Base-by-base conservation (phyloP, 2,888 invertebrate genomes). In the Peribatodes rhomboidaria region DNA sequence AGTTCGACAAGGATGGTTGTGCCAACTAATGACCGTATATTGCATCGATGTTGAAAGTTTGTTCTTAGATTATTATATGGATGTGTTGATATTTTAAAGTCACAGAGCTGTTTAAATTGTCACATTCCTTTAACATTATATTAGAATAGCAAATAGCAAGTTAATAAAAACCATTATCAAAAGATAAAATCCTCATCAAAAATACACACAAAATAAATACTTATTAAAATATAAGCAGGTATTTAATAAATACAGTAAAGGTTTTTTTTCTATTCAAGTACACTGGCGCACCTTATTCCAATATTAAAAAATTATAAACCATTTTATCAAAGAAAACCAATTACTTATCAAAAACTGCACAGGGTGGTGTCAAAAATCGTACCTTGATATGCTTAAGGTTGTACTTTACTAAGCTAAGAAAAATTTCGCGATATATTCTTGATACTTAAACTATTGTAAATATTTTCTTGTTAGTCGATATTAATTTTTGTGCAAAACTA, bases 381-480 rank as follows among this genome's bases (percentile, higher is more conserved):
- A 71, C 59, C 62, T 52, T 65, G 63, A 54, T 81, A 76, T 72
- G 72, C 67, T 69, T 82, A 82, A 76, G 79, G 77, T 82, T 84
- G 77, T 80, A 81, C 71, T 72, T 86, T 31, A 41, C 83, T 83
- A 83, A 67, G 72, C 71, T 68, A 76, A 82, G 76, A 79, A 81
- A 83, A 77, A 82, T 77, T 74, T 74, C 42, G 31, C 47, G 49
- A 75, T 72, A 72, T 91, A 92, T 90, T 92, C 90, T 92, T 92
- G 92, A 92, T 92, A 92, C 87, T 83, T 76, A 74, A 73, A 78
- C 89, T 90, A 83, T 89, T 92, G 90, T 91, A 89, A 81, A 90
- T 54, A 81, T 82, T 86, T 84, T 86, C 83, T 80, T 80, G 76
- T 16, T 20, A 64, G 39, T 33, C 42, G 70, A 80, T 80, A 81